These are phyloP conservation scores for Charadrius vociferus DNA, from an alignment of 2,113 vertebrate species.

Conservation along the genomic window DNA sequence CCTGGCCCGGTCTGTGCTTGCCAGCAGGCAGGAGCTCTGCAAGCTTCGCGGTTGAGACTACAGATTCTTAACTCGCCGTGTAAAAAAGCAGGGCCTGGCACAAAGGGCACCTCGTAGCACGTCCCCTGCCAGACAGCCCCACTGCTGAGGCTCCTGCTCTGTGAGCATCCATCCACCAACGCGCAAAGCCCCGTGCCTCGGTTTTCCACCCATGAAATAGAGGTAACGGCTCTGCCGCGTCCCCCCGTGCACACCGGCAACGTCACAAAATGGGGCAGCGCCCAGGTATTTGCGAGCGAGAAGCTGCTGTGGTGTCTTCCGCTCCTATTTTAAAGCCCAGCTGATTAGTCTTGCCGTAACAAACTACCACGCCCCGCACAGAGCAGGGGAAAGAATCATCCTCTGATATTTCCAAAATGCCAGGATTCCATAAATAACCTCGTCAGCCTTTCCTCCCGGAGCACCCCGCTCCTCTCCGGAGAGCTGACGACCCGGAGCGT, in stretches of 20 bases:
- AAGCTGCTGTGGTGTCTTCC: not conserved
- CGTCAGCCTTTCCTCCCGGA: not conserved
- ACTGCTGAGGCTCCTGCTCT: not conserved
- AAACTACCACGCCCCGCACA: not conserved
- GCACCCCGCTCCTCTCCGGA: not conserved
- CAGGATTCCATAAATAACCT: slow-evolving; percentile 37
- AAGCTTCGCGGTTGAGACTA: accelerated
- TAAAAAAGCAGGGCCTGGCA: not conserved
- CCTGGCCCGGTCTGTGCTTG: accelerated
- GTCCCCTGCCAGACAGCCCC: not conserved
- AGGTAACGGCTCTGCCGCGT: not conserved
- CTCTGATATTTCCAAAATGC: slow-evolving; percentile 53
- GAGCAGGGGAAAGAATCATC: slow-evolving; percentile 11
- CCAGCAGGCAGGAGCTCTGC: not conserved
- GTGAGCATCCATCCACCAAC: not conserved
- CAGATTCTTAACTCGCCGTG: accelerated
- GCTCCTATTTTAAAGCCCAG: not conserved
- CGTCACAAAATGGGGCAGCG: not conserved
- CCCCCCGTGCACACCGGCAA: not conserved
- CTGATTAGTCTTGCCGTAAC: not conserved
- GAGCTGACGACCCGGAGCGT: not conserved
- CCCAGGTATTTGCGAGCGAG: accelerated
- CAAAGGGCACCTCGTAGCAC: not conserved
- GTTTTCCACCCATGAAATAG: not conserved
- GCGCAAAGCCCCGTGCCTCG: not conserved